phyloP scores from a whole-genome alignment of 2,113 vertebrate species.

The Turdus rufiventris region DNA sequence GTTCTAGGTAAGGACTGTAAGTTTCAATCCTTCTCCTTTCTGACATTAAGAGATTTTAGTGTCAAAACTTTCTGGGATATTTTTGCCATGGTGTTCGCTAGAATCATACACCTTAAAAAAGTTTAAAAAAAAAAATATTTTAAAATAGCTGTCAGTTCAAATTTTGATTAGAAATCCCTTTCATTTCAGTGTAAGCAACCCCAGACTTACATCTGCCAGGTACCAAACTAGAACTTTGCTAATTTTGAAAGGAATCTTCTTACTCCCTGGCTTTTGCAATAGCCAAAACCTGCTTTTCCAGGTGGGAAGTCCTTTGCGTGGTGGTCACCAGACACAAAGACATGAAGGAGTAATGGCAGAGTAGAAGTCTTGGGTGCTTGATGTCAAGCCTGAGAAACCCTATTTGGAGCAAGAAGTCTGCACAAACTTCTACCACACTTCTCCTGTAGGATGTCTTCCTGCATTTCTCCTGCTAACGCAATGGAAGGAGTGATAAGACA shows the following conservation, averaged over 20 bases:
- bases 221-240: neutral
- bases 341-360: neutral
- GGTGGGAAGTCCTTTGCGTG: neutral
- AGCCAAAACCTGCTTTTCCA: neutral
- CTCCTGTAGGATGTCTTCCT: neutral
- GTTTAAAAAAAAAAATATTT: neutral
- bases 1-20: neutral
- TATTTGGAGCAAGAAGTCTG: neutral
- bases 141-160: neutral
- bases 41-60: neutral
- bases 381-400: neutral
- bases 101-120: neutral
- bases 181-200: neutral
- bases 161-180: neutral
- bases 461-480: neutral
- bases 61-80: neutral
- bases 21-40: neutral
- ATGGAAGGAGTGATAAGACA: rapidly evolving
- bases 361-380: neutral
- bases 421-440: neutral
- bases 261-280: neutral
- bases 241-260: neutral
- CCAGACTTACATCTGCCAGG: rapidly evolving
- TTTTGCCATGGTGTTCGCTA: neutral
- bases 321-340: neutral